Evolutionary conservation across 2,888 invertebrate genomes (phyloP).

Genomic region (Acanthosepion esculentum): DNA sequence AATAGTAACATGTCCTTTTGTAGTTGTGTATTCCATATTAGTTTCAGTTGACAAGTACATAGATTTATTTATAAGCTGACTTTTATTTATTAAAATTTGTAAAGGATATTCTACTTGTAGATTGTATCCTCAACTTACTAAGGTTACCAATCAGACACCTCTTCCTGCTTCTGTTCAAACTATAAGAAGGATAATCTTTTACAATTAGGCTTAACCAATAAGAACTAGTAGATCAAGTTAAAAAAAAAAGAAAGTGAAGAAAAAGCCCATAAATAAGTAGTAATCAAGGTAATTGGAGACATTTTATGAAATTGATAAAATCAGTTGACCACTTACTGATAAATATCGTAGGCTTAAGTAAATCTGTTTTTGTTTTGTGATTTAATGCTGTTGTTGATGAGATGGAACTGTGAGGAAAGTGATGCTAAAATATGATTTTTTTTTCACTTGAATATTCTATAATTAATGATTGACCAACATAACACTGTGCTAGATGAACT

Average conservation of each 20-base stretch:
- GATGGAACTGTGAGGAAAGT: not conserved
- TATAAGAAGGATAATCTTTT: not conserved
- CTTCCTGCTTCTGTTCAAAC: not conserved
- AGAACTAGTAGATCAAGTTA: not conserved
- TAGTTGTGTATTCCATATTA: too few species aligned
- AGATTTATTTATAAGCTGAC: too few species aligned
- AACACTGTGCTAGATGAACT: not conserved
- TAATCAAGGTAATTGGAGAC: not conserved
- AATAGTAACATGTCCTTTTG: too few species aligned
- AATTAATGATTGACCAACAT: not conserved
- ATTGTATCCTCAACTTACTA: too few species aligned
- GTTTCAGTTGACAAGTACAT: too few species aligned
- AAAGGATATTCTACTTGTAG: too few species aligned
- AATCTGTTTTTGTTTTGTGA: not conserved
- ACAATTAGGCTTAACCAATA: not conserved
- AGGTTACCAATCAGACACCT: too few species aligned
- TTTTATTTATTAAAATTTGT: too few species aligned
- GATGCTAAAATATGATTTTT: not conserved
- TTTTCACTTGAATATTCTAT: not conserved
- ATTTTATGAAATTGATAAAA: not conserved
- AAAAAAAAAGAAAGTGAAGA: too few species aligned
- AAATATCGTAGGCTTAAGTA: not conserved
- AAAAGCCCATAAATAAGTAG: not conserved
- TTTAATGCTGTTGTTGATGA: not conserved
- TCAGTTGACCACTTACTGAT: not conserved